These are phyloP conservation scores for Pentalonia nigronervosa DNA, from an alignment of 1,140 invertebrate species.

Conservation along the genomic window DNA sequence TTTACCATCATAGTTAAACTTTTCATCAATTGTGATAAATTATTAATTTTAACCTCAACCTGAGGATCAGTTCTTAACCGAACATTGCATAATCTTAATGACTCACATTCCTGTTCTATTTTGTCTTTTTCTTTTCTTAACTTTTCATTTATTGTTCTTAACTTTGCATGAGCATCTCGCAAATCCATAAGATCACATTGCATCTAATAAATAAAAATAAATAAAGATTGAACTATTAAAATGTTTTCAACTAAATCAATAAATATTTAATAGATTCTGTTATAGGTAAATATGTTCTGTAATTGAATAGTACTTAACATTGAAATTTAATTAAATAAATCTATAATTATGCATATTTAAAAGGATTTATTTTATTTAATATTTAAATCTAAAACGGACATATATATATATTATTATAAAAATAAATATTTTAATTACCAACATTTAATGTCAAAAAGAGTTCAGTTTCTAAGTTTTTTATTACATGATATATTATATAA, in stretches of 20 bases:
- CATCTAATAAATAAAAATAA: conserved; percentile 68
- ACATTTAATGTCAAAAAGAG: background rate
- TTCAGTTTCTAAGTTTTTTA: background rate
- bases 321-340: background rate
- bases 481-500: background rate
- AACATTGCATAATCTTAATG: conserved; percentile 67
- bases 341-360: too few species aligned
- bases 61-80: conserved; percentile 69
- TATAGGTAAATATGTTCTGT: background rate
- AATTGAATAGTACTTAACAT: background rate
- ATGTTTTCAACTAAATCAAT: too few species aligned
- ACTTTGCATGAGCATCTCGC: conserved; percentile 87
- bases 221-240: background rate
- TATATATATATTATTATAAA: background rate
- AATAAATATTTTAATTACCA: background rate
- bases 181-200: conserved; percentile 88
- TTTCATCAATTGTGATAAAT: conserved; percentile 60
- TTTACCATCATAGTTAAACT: conserved; percentile 18
- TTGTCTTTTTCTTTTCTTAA: conserved; percentile 85
- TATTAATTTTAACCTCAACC: conserved; percentile 73
- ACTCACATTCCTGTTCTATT: conserved; percentile 82
- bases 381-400: background rate
- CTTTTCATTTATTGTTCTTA: conserved; percentile 91
- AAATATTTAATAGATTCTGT: background rate
- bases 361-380: too few species aligned